phyloP scores from a whole-genome alignment of 2,113 vertebrate species.

The Macroglossus sobrinus region DNA sequence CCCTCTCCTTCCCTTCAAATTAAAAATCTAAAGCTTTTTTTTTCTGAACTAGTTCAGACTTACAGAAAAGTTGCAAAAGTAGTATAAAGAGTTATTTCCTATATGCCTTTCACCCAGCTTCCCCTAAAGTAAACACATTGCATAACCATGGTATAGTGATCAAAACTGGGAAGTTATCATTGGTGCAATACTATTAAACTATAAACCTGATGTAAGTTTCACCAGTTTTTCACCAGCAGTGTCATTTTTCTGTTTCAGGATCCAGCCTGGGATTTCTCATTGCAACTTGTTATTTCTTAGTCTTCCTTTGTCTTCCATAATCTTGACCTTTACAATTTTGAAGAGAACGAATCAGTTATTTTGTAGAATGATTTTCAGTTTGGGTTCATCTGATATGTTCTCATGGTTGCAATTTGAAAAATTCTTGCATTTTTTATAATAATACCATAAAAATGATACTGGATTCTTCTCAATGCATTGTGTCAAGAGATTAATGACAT shows the following conservation, averaged over 20 bases:
- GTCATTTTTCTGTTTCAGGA: background rate
- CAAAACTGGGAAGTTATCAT: background rate
- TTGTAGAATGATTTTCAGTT: background rate
- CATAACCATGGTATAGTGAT: background rate
- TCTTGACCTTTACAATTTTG: background rate
- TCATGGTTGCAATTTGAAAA: constrained; percentile 12
- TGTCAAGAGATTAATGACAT: constrained; percentile 20
- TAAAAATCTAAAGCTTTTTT: background rate
- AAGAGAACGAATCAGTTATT: background rate
- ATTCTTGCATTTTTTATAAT: background rate
- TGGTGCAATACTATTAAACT: background rate
- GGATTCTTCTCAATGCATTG: background rate
- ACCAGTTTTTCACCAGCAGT: background rate
- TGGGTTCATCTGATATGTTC: background rate
- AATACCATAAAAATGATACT: background rate
- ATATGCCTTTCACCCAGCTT: background rate
- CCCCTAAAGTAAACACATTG: background rate
- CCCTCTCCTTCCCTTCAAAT: background rate
- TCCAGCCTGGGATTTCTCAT: background rate
- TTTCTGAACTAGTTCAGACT: background rate
- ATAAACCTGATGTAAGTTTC: background rate
- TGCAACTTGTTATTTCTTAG: background rate
- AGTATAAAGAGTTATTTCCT: background rate
- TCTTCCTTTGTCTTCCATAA: background rate
- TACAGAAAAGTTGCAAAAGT: background rate